Conservation (phyloP, 1,140 invertebrate genomes). For the Brachionus calyciflorus region DNA sequence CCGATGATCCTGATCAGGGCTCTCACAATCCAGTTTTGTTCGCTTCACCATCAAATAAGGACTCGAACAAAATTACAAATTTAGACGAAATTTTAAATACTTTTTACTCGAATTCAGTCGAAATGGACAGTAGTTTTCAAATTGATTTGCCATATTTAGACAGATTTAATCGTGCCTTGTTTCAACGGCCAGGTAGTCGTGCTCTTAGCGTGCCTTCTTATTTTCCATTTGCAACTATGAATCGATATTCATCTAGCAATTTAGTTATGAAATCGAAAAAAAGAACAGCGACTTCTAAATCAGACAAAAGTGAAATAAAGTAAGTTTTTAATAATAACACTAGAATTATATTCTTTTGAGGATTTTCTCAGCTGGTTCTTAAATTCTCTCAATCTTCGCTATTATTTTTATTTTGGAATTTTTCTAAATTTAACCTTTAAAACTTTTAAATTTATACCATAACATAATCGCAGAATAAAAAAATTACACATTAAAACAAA, state of each 20-base stretch:
- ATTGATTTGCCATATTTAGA: conserved; percentile 37
- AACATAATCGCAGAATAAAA: too few relatives aligned
- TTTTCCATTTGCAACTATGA: conserved; percentile 39
- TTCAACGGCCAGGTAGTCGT: conserved; percentile 53
- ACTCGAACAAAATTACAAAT: conserved; percentile 56
- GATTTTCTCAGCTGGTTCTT: too few relatives aligned
- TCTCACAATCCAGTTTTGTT: background rate
- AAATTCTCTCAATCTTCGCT: too few relatives aligned
- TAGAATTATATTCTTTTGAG: too few relatives aligned
- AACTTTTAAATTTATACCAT: too few relatives aligned
- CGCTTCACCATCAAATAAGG: conserved; percentile 49
- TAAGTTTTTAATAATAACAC: too few relatives aligned
- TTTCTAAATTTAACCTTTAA: too few relatives aligned
- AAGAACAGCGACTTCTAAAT: background rate
- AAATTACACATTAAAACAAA: too few relatives aligned
- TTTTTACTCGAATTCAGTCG: conserved; percentile 42
- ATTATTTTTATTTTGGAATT: too few relatives aligned
- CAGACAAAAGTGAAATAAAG: conserved; percentile 1
- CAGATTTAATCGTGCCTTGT: conserved; percentile 36
- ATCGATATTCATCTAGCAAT: conserved; percentile 8
- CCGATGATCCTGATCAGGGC: background rate
- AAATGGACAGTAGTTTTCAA: conserved; percentile 6
- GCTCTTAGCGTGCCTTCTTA: conserved; percentile 54
- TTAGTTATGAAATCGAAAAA: conserved; percentile 6
- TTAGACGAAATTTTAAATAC: background rate